Percentiles rank a stretch among this genome's conserved stretches.
Conservation (phyloP, 2,113 vertebrate genomes). For the Gobio gobio region DNA sequence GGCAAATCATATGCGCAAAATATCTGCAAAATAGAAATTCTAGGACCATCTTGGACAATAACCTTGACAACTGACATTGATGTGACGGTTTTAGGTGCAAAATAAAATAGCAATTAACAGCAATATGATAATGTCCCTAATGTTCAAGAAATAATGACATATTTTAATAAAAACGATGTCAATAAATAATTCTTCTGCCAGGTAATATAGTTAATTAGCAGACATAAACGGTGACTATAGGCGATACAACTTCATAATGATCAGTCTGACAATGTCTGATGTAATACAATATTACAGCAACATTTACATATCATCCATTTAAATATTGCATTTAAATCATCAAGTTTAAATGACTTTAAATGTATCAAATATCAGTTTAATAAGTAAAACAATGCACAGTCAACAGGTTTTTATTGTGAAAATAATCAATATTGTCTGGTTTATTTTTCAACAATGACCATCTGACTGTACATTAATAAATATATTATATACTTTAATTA, state of each 20-base stretch:
- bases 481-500: no score
- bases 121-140: not conserved
- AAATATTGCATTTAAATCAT: not conserved
- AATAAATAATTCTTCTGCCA: not conserved
- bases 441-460: not conserved
- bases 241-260: not conserved
- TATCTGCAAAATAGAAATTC: not conserved
- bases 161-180: not conserved
- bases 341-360: not conserved
- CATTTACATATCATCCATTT: not conserved
- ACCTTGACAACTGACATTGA: conserved; percentile 38
- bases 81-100: not conserved
- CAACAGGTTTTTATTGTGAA: not conserved
- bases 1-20: conserved; percentile 3
- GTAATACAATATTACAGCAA: not conserved
- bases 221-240: not conserved
- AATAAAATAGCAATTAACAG: not conserved
- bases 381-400: not conserved
- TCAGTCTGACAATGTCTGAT: not conserved
- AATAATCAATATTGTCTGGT: not conserved
- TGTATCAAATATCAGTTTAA: not conserved
- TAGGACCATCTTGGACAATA: conserved; percentile 1
- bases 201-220: conserved; percentile 10
- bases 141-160: not conserved
- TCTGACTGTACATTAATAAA: not conserved